Evolutionary conservation across 2,888 invertebrate species (phyloP), one percentile per base, ranked within the genome.

Genomic region (Drosophila borborema): DNA sequence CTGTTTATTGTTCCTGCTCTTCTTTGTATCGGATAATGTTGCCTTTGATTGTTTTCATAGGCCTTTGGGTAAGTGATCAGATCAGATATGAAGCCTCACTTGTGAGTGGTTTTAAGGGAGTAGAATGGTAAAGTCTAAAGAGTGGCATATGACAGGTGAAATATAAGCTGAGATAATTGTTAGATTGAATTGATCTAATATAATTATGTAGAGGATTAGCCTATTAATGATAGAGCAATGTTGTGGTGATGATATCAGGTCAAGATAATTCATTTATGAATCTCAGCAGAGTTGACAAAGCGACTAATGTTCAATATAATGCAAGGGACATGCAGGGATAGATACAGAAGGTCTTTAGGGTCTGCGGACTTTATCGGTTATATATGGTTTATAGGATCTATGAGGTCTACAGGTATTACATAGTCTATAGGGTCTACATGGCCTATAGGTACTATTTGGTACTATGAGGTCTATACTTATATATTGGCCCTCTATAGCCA

Each of bases 1-100:
- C 58, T 41, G 55, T 28, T 55, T 55, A 28, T 28, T 55, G 67
- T 60, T 3, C 8, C 23, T 59, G 46, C 16, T 61, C 20, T 45
- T 46, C 56, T 66, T 73, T 73, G 70, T 54, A 36, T 61, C 41
- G 58, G 62, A 63, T 79, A 71, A 77, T 81, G 60, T 80, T 77
- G 66, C 64, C 61, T 62, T 64, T 53, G 62, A 72, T 66, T 76
- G 59, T 48, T 49, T 46, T 76, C 72, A 75, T 64, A n/a, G 45
- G 28, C 28, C 28, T 18, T 48, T 38, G 10, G 41, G n/a, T 23
- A 28, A 23, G 38, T 54, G 46, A 56, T 60, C 36, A 20, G 56
- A 34, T 64, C 45, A 45, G 45, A 45, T 12, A 14, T 12, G 45
- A 20, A 34, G 14, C 23, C n/a, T 60, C 18, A 34, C 12, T 43